Base-by-base conservation (phyloP, 1,140 invertebrate genomes). In the Metaphire vulgaris region DNA sequence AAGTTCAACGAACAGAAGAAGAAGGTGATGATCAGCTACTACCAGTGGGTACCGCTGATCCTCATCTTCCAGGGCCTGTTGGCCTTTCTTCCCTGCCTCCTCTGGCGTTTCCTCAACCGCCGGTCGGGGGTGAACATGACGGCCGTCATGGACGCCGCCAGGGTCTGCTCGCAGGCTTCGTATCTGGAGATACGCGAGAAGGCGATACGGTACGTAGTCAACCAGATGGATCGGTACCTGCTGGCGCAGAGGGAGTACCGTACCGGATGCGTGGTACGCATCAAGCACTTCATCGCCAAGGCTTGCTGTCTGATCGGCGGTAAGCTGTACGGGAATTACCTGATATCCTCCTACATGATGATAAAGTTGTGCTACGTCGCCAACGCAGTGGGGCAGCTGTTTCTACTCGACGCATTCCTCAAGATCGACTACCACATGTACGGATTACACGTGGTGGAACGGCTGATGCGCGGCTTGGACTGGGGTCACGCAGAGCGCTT, bases 341-440 rank as follows among this genome's bases (percentile, higher is more conserved):
- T n/a, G n/a, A 83, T 84, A 0, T 82, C 83, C 1, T 81, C 88
- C 14, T 89, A 89, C 79, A 80, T 88, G 30, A 84, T 87, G 74
- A 84, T 86, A 29, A 89, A 88, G 77, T 33, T 88, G 2, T 79
- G 88, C 0, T 89, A 87, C 76, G 83, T 87, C 2, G 72, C 82
- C 30, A 89, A 89, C 78, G 84, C 87, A 29, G 79, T 89, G 80
- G n/a, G n/a, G n/a, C n/a, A n/a, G n/a, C n/a, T n/a, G n/a, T n/a
- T n/a, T n/a, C n/a, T n/a, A n/a, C n/a, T 88, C 30, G 87, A 87
- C 76, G 81, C 81, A 15, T 89, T 88, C 81, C 82, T 89, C 67
- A 87, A 86, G 32, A 82, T 83, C 32, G 84, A 87, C 75, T 88
- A 86, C 77, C 82, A 84, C 65, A 80, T 87, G 72, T 88, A 87